Evolutionary conservation across 2,888 invertebrate genomes (phyloP).

Genomic region (Andrena camellia): DNA sequence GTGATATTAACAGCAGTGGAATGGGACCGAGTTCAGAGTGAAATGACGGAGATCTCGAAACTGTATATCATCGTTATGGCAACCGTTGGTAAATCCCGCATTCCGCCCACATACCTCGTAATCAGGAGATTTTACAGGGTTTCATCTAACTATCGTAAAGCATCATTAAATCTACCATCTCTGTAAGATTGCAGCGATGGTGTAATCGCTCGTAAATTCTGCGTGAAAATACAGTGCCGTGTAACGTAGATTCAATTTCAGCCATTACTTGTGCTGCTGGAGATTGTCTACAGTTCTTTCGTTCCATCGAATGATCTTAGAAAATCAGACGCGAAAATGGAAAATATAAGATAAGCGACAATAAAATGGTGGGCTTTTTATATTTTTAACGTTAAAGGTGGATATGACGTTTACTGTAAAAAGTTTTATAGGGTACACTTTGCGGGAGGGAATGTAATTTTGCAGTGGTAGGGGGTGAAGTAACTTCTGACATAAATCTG

Average conservation of each 20-base stretch:
- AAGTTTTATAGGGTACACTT: neutral
- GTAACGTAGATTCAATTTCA: conserved; percentile 10
- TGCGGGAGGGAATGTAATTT: neutral
- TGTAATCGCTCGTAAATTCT: conserved; percentile 9
- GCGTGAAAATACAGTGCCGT: neutral
- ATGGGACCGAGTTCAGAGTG: neutral
- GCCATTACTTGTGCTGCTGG: neutral
- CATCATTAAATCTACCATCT: conserved; percentile 20
- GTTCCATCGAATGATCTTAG: neutral
- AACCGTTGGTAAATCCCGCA: neutral
- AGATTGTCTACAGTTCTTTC: neutral
- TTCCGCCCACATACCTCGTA: neutral
- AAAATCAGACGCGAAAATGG: neutral
- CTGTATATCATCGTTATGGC: neutral
- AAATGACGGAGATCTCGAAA: neutral
- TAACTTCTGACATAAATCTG: neutral
- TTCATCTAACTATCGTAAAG: conserved; percentile 29
- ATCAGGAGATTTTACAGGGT: conserved; percentile 7
- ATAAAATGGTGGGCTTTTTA: neutral
- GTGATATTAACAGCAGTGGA: neutral
- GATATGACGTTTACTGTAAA: neutral
- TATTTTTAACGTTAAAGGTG: neutral
- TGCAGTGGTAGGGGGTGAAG: neutral
- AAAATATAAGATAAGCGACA: neutral
- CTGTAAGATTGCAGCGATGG: neutral